Percentiles rank a stretch among this genome's conserved stretches.
These are phyloP conservation scores for Tiaroga cobitis DNA, from an alignment of 2,797 vertebrate genomes.

Conservation along the genomic window DNA sequence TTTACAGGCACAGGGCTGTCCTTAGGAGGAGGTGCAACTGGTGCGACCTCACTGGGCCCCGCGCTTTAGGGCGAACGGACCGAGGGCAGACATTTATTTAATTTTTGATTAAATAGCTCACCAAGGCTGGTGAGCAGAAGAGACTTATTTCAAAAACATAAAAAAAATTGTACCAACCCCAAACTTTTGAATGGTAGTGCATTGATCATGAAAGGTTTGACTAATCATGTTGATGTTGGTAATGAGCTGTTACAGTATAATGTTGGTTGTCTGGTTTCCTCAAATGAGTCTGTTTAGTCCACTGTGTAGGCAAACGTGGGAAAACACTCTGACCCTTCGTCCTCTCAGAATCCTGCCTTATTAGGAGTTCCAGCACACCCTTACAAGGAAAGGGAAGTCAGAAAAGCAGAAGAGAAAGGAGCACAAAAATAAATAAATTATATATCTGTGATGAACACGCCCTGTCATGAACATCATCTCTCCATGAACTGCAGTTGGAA, in stretches of 20 bases:
- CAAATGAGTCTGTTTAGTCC: neutral
- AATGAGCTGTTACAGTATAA: slow-evolving; percentile 36
- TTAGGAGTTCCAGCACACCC: neutral
- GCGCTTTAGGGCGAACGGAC: neutral
- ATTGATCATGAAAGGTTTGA: slow-evolving; percentile 15
- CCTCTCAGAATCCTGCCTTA: neutral
- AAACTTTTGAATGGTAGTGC: neutral
- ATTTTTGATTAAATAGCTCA: neutral
- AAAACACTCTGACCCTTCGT: neutral
- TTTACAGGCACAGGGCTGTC: neutral
- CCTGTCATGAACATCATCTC: neutral
- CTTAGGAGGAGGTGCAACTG: neutral
- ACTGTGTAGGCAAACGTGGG: slow-evolving; percentile 21
- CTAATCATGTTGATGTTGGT: slow-evolving; percentile 28
- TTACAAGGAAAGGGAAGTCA: neutral
- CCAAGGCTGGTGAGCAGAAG: neutral
- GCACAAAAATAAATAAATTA: no score
- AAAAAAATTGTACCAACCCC: neutral
- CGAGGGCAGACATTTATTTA: no score
- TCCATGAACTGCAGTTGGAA: neutral
- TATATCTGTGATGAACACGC: neutral
- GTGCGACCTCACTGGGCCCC: no score
- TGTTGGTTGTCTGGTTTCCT: slow-evolving; percentile 13
- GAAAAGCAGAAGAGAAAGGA: slow-evolving; percentile 36
- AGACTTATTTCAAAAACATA: neutral